Base-by-base conservation (phyloP, 2,888 invertebrate genomes). In the Nebria brevicollis region DNA sequence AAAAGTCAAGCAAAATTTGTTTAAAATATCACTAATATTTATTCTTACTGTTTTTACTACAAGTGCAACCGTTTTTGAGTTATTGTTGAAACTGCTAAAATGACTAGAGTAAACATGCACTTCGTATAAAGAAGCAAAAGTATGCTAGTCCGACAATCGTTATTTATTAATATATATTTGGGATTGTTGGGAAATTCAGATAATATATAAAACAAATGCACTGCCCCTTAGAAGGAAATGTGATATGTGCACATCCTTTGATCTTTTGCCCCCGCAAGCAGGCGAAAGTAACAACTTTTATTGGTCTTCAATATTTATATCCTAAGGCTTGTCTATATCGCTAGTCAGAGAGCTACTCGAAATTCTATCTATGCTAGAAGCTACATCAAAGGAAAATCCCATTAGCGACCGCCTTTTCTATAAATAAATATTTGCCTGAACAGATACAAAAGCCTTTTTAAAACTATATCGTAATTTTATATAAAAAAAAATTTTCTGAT, bases 261-360 rank as follows among this genome's bases (percentile, higher is more conserved):
- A 88, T 87, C 86, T 87, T 86, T 85, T 85, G 72, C 78, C 81
- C 82, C 87, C 86, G 87, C 86, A 86, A 86, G 85, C 87, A 88
- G 88, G 88, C 87, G 87, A 87, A 87, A 88, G 88, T 88, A 88
- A 87, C 88, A 88, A 88, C 87, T 88, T 88, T 88, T 88, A 88
- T 88, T 88, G 88, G 88, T 86, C 88, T 88, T 87, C 87, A 88
- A 88, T 88, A 88, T 88, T 88, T 88, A 88, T 88, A 88, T 87
- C 87, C 86, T 84, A 83, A 86, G 86, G 86, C 85, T 66, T 66
- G 65, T 25, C 66, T 54, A 66, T 66, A 74, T 75, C 79, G 75
- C 20, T 70, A 43, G 34, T 66, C 43, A 43, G 75, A 54, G 54
- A 68, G 72, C 75, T 72, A 68, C 75, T 65, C 68, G 65, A 66